These are phyloP conservation scores for Zeuzera pyrina DNA, from an alignment of 2,888 invertebrate species.

Conservation along the genomic window DNA sequence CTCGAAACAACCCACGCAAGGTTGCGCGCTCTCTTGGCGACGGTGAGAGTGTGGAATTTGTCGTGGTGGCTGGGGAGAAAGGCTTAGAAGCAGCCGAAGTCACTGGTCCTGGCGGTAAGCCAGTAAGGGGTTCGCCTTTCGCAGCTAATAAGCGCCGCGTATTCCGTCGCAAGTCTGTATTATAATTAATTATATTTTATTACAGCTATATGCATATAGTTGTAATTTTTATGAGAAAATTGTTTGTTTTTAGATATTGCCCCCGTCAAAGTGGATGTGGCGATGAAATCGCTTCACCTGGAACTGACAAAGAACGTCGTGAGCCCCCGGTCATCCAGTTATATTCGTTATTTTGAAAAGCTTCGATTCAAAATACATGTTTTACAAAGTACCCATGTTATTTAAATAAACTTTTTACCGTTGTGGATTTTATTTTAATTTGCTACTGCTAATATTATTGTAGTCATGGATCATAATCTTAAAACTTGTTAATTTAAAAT, in stretches of 20 bases:
- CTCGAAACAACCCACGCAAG: constrained; percentile 98
- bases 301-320: constrained; percentile 73
- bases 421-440: too few species aligned
- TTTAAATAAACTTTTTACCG: too few species aligned
- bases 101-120: constrained; percentile 95
- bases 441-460: too few species aligned
- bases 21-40: constrained; percentile 98
- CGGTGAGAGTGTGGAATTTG: constrained; percentile 98
- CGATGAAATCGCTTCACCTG: constrained; percentile 73
- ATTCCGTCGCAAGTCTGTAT: constrained; percentile 76
- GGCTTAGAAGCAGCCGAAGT: constrained; percentile 99
- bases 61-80: constrained; percentile 98
- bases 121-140: constrained; percentile 97
- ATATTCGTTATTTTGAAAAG: too few species aligned
- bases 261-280: constrained; percentile 67
- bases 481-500: too few species aligned
- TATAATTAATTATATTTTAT: background rate
- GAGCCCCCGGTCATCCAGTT: constrained; percentile 60
- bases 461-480: too few species aligned
- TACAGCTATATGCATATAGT: too few species aligned
- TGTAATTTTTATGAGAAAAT: too few species aligned
- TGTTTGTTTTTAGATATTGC: constrained; percentile 42
- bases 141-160: constrained; percentile 92
- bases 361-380: too few species aligned
- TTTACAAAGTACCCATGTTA: too few species aligned